A percentile compares a stretch with the other conserved stretches of the same genome.
These are phyloP conservation scores for Panagrolaimus sp. DNA, from an alignment of 1,140 invertebrate species.

Conservation along the genomic window DNA sequence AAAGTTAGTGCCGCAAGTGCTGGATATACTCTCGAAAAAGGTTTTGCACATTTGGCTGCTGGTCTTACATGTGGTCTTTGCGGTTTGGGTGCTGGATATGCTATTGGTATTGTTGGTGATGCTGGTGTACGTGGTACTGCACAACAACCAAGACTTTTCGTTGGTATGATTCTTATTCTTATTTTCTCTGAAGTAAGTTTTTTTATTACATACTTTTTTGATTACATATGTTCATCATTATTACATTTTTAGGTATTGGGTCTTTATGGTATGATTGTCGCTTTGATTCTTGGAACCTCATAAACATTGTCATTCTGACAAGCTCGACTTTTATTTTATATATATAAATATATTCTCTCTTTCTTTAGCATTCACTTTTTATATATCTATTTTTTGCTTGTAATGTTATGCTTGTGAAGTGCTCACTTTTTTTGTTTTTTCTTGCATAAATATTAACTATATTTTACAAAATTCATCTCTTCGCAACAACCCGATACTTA, in stretches of 20 bases:
- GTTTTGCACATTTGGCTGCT: constrained; percentile 91
- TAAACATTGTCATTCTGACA: constrained; percentile 22
- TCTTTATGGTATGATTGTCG: constrained; percentile 97
- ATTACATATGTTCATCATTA: background rate
- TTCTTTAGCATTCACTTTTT: too few relatives aligned
- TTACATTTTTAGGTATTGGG: constrained; percentile 67
- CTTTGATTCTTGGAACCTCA: constrained; percentile 84
- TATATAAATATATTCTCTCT: too few relatives aligned
- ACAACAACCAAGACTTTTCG: constrained; percentile 94
- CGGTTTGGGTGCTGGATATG: constrained; percentile 64
- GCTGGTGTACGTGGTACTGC: constrained; percentile 83
- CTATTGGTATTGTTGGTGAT: constrained; percentile 34
- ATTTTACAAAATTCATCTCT: too few relatives aligned
- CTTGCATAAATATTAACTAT: too few relatives aligned
- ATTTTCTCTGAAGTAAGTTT: constrained; percentile 92
- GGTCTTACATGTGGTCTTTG: constrained; percentile 93
- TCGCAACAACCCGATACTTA: too few relatives aligned
- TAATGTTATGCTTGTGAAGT: too few relatives aligned
- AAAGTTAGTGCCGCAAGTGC: constrained; percentile 46
- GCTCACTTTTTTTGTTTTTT: too few relatives aligned
- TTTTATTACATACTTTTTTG: background rate
- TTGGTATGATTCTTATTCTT: constrained; percentile 99
- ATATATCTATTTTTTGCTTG: too few relatives aligned
- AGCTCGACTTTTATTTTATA: too few relatives aligned
- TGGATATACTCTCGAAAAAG: constrained; percentile 71